Conservation (phyloP, 2,797 vertebrate species). For the Poliocrania exsul region DNA sequence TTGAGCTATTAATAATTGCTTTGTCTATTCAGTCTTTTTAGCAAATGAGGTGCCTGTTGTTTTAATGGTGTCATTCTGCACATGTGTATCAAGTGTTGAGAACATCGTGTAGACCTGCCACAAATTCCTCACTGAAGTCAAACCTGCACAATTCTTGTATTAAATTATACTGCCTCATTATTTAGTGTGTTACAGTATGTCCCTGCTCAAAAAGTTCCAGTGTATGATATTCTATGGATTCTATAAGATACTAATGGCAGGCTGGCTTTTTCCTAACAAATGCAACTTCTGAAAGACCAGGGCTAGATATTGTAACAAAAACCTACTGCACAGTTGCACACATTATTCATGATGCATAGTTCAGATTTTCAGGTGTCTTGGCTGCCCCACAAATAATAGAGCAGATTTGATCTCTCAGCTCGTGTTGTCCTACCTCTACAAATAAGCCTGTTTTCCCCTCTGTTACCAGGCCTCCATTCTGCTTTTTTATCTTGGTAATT, state of each 20-base stretch:
- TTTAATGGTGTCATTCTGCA: constrained; percentile 29
- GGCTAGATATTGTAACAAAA: background rate
- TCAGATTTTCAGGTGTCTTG: background rate
- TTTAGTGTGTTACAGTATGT: background rate
- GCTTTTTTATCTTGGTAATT: background rate
- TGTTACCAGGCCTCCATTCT: background rate
- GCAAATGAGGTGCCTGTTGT: constrained; percentile 32
- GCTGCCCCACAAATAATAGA: background rate
- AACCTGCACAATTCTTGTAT: background rate
- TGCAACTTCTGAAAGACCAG: background rate
- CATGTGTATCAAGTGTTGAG: background rate
- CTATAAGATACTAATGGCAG: background rate
- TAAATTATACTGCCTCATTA: background rate
- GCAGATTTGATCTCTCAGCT: background rate
- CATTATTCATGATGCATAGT: background rate
- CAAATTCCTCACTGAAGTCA: constrained; percentile 3
- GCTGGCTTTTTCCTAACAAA: background rate
- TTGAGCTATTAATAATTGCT: constrained; percentile 62
- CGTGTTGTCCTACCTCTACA: background rate
- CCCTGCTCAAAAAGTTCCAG: background rate
- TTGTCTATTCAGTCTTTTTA: constrained; percentile 45
- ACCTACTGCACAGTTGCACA: background rate
- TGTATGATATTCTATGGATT: background rate
- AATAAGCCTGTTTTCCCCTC: background rate
- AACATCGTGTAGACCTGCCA: background rate